Conservation (phyloP, 2,888 invertebrate genomes). For the Halictus quadricinctus region DNA sequence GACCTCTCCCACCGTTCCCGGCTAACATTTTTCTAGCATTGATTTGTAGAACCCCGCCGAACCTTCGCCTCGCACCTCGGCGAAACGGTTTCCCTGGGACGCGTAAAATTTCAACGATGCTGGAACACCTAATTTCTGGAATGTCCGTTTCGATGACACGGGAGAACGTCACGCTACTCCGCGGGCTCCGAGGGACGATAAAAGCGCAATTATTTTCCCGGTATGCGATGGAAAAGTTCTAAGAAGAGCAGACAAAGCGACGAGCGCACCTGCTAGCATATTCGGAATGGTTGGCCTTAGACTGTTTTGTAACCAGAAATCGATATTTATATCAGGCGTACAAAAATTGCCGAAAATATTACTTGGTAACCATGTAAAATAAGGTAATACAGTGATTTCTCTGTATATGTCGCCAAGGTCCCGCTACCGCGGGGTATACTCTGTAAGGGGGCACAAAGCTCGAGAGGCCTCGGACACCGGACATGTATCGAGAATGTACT, state of each 20-base stretch:
- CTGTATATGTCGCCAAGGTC: too few species aligned
- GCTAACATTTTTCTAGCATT: conserved; percentile 9
- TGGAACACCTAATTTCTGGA: not conserved
- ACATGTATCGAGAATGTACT: too few species aligned
- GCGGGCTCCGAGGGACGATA: not conserved
- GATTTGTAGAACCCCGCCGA: not conserved
- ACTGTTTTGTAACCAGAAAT: not conserved
- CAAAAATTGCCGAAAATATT: too few species aligned
- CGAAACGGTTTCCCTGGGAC: not conserved
- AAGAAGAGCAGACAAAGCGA: not conserved
- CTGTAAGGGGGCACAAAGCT: too few species aligned
- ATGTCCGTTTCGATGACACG: not conserved
- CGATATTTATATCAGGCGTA: too few species aligned
- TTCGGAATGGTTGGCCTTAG: not conserved
- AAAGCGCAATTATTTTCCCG: not conserved
- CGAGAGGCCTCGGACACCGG: too few species aligned
- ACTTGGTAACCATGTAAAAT: too few species aligned
- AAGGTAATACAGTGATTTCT: too few species aligned
- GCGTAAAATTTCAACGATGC: not conserved
- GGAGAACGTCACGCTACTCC: not conserved
- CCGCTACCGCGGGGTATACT: too few species aligned
- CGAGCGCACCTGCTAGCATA: not conserved
- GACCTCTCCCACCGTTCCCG: not conserved
- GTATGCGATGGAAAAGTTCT: not conserved
- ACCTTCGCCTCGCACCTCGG: not conserved